Conservation (phyloP, 2,113 vertebrate species). For the Xenus cinereus region DNA sequence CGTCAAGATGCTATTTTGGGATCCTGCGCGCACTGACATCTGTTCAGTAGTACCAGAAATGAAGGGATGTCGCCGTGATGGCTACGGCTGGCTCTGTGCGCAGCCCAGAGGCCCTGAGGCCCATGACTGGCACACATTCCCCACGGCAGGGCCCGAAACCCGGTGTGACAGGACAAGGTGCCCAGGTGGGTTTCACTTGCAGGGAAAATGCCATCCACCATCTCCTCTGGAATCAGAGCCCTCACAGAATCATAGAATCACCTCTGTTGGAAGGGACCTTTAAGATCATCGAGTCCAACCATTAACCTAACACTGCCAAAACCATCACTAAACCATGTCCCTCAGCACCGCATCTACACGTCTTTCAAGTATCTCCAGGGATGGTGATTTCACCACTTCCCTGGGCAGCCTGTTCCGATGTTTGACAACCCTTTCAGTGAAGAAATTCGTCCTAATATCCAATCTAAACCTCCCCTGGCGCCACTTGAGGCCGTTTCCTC, state of each 20-base stretch:
- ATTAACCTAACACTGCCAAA: not conserved
- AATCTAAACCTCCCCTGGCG: not conserved
- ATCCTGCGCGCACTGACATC: not conserved
- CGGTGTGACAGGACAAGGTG: not conserved
- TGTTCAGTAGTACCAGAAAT: fast-evolving
- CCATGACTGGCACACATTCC: too few species aligned
- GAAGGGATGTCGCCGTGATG: not conserved
- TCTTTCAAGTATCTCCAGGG: not conserved
- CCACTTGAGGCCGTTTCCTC: not conserved
- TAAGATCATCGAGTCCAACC: not conserved
- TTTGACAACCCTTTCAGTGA: not conserved
- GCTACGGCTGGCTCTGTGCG: not conserved
- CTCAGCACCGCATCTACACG: not conserved
- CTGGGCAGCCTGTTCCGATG: not conserved
- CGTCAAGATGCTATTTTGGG: fast-evolving
- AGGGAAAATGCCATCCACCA: not conserved
- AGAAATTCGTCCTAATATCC: too few species aligned
- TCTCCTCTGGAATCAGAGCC: not conserved
- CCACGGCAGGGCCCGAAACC: fast-evolving
- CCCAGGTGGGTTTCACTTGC: not conserved
- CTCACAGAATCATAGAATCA: not conserved
- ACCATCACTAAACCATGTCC: not conserved
- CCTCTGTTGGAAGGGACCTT: not conserved
- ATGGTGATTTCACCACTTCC: not conserved
- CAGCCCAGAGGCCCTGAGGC: not conserved